phyloP scores from a whole-genome alignment of 1,140 invertebrate genomes.

The Ruditapes philippinarum region DNA sequence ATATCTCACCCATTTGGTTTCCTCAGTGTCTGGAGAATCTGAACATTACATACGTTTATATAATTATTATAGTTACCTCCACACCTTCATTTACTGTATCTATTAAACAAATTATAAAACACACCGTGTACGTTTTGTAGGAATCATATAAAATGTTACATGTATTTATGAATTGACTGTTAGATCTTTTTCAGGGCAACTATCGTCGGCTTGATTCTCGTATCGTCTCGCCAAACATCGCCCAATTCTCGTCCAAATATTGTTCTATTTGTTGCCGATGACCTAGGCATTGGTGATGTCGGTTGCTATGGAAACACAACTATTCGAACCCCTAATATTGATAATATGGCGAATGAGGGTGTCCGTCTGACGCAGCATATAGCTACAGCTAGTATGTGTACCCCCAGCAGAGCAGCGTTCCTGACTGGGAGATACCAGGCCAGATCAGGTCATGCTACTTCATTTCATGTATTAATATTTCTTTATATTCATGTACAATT shows the following conservation, averaged over 20 bases:
- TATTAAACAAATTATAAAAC: no score
- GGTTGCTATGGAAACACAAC: conserved; percentile 85
- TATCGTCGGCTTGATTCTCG: background rate
- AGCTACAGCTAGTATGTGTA: conserved; percentile 84
- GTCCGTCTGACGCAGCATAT: conserved; percentile 83
- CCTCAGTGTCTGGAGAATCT: no score
- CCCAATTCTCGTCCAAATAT: conserved; percentile 80
- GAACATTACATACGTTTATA: no score
- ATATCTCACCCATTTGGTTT: no score
- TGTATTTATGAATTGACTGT: no score
- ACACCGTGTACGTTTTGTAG: no score
- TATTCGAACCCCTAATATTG: conserved; percentile 85
- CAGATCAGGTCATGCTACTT: conserved; percentile 84
- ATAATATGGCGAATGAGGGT: conserved; percentile 81
- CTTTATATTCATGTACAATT: no score
- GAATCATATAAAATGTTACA: no score
- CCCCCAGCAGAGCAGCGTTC: conserved; percentile 85
- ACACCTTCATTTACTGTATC: no score
- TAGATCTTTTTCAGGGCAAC: background rate
- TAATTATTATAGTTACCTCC: no score
- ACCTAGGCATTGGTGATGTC: conserved; percentile 86
- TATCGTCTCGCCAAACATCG: background rate
- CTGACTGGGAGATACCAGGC: conserved; percentile 85
- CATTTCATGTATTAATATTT: no score
- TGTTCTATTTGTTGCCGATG: conserved; percentile 85